A percentile compares a stretch with the other conserved stretches of the same genome.
phyloP scores from a whole-genome alignment of 2,888 invertebrate genomes.

The Pedicia rivosa region DNA sequence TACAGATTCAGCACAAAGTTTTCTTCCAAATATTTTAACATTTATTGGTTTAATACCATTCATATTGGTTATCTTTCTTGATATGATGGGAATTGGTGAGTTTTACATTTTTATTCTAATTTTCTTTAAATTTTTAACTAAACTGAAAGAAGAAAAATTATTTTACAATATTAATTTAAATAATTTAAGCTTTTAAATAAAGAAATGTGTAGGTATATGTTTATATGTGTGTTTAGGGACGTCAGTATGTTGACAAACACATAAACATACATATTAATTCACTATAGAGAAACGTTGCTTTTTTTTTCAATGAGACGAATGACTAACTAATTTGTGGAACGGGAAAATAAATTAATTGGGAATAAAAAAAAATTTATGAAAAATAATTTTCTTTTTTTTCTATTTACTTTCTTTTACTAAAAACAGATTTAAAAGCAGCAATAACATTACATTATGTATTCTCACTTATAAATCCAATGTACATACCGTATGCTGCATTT shows the following conservation, averaged over 20 bases:
- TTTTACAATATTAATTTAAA: background rate
- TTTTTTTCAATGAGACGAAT: no score
- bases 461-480: conserved; percentile 59
- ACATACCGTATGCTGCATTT: conserved; percentile 66
- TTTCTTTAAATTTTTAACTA: conserved; percentile 1
- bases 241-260: no score
- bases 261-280: no score
- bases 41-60: conserved; percentile 63
- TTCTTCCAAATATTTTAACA: conserved; percentile 59
- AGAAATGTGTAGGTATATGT: no score
- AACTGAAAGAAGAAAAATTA: conserved; percentile 10
- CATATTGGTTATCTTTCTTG: conserved; percentile 50
- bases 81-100: conserved; percentile 55
- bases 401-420: no score
- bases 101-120: conserved; percentile 11
- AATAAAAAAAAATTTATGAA: no score
- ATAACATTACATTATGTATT: conserved; percentile 55
- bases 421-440: conserved; percentile 50
- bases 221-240: no score
- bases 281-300: conserved; percentile 5
- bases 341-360: no score
- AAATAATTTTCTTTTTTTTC: no score
- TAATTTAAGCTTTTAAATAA: background rate
- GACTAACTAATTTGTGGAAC: no score
- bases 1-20: conserved; percentile 66